Percentiles rank a stretch among this genome's conserved stretches.
phyloP scores from a whole-genome alignment of 2,888 invertebrate genomes.

The Philopedon plagiatum region DNA sequence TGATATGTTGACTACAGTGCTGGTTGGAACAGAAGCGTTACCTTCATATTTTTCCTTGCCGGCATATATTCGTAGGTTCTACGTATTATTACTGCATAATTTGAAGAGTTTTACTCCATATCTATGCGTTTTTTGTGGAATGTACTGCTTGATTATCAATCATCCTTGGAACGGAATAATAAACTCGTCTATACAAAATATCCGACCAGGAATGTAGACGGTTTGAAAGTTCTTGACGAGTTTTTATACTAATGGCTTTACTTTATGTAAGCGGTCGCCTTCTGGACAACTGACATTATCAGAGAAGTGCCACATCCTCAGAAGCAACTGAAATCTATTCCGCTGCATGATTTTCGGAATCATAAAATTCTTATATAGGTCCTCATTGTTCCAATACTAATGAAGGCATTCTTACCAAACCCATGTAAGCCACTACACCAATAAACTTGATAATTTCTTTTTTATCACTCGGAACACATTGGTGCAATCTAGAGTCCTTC shows the following conservation, averaged over 20 bases:
- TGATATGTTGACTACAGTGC: slow-evolving; percentile 26
- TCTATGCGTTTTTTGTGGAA: slow-evolving; percentile 54
- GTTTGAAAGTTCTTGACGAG: slow-evolving; percentile 47
- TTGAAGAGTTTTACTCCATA: slow-evolving; percentile 59
- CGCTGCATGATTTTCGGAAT: slow-evolving; percentile 26
- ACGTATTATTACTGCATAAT: slow-evolving; percentile 52
- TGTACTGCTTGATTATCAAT: slow-evolving; percentile 55
- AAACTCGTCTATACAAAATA: slow-evolving; percentile 56
- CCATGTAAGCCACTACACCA: slow-evolving; percentile 8
- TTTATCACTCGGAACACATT: slow-evolving; percentile 3
- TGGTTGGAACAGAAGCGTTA: slow-evolving; percentile 17
- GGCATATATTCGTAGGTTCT: slow-evolving; percentile 48
- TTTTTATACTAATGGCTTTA: slow-evolving; percentile 6
- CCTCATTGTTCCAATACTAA: background rate
- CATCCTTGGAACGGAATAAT: slow-evolving; percentile 57
- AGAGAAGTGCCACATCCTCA: slow-evolving; percentile 53
- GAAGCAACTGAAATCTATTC: slow-evolving; percentile 38
- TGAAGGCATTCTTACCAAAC: slow-evolving; percentile 10
- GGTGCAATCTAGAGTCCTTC: slow-evolving; percentile 5
- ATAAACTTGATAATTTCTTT: slow-evolving; percentile 8
- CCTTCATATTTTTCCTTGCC: slow-evolving; percentile 45
- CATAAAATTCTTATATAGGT: background rate
- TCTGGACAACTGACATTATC: slow-evolving; percentile 53
- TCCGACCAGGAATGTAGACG: slow-evolving; percentile 53
- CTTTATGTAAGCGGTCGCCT: slow-evolving; percentile 54